Percentiles rank a stretch among this genome's conserved stretches.
Conservation (phyloP, 1,140 invertebrate species). For the Gyrodactylus bullatarudis region DNA sequence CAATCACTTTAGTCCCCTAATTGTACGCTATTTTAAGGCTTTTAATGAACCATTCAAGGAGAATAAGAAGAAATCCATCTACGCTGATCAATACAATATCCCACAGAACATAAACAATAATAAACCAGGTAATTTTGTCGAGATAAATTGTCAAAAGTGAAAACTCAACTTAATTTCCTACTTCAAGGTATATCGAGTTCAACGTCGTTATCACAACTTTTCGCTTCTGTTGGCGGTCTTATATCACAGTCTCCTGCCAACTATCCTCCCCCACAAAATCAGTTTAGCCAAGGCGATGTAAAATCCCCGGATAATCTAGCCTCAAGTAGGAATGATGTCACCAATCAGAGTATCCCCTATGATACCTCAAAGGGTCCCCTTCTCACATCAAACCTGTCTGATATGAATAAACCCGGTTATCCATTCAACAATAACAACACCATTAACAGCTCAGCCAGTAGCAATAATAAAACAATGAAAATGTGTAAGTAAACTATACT, state of each 20-base stretch:
- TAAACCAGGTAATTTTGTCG: not conserved
- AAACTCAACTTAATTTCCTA: no score
- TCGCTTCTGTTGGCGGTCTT: not conserved
- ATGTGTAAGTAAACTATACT: no score
- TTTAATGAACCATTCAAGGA: not conserved
- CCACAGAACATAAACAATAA: not conserved
- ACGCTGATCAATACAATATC: not conserved
- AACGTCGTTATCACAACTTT: not conserved
- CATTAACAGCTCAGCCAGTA: no score
- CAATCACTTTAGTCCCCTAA: not conserved
- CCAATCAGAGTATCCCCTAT: no score
- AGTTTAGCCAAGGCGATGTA: not conserved
- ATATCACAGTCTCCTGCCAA: not conserved
- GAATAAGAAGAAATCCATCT: not conserved
- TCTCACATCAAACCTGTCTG: no score
- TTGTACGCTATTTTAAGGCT: not conserved
- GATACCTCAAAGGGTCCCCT: no score
- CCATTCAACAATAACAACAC: no score
- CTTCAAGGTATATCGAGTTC: not conserved
- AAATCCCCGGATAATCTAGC: not conserved
- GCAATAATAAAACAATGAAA: no score
- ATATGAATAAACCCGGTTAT: no score
- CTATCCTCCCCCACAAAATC: not conserved
- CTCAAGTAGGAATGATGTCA: not conserved
- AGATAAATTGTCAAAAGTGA: no score